phyloP scores from a whole-genome alignment of 2,888 invertebrate species.

The Orthosia incerta region DNA sequence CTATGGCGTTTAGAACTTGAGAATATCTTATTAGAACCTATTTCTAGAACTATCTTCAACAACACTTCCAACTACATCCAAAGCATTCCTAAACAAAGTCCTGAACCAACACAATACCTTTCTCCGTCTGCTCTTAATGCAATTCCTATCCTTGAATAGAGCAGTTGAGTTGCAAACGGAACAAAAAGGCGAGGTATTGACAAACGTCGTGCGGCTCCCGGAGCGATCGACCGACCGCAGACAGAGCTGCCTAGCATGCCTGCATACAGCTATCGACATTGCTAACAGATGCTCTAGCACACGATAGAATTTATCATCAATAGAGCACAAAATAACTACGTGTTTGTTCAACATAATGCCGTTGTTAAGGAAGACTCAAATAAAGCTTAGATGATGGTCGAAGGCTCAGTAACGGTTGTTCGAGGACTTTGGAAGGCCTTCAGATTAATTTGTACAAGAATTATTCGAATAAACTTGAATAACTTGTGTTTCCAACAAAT shows the following conservation, averaged over 20 bases:
- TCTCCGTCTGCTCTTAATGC: conserved; percentile 45
- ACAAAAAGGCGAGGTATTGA: conserved; percentile 54
- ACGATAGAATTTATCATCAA: conserved; percentile 42
- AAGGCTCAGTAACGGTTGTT: conserved; percentile 2
- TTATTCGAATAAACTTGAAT: conserved; percentile 7
- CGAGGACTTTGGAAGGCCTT: background rate
- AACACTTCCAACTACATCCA: conserved; percentile 1
- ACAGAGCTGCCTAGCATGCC: conserved; percentile 32
- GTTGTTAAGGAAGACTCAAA: conserved; percentile 21
- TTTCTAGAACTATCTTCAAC: conserved; percentile 13
- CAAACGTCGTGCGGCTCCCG: conserved; percentile 44
- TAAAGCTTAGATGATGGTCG: conserved; percentile 11
- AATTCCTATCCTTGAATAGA: conserved; percentile 60
- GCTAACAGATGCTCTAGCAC: conserved; percentile 45
- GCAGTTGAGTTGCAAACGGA: conserved; percentile 36
- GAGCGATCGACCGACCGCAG: conserved; percentile 38
- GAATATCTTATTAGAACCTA: conserved; percentile 4
- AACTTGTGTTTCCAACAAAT: conserved; percentile 17
- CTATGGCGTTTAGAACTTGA: background rate
- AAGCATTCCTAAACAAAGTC: conserved; percentile 41
- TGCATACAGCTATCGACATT: conserved; percentile 33
- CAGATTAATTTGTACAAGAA: conserved; percentile 8
- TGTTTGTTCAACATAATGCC: conserved; percentile 11
- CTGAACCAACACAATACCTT: conserved; percentile 9
- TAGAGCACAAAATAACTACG: conserved; percentile 6